Evolutionary conservation across 2,797 vertebrate species (phyloP).

Genomic region (Oreortyx pictus): DNA sequence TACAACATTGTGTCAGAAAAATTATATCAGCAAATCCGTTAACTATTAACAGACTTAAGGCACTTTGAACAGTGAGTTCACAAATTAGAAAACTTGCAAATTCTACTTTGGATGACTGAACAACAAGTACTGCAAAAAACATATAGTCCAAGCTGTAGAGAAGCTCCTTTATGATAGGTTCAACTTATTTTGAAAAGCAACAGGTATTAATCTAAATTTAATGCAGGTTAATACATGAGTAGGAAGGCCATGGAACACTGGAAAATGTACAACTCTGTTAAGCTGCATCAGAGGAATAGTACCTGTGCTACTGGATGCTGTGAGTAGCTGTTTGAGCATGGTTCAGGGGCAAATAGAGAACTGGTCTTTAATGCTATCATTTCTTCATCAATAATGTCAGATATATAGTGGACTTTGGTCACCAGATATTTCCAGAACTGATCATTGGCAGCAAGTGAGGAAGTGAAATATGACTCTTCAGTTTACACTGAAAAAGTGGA

Average conservation of each 20-base stretch:
- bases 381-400: not conserved
- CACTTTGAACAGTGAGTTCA: not conserved
- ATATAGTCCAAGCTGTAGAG: not conserved
- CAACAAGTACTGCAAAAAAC: not conserved
- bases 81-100: not conserved
- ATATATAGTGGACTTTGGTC: not conserved
- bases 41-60: not conserved
- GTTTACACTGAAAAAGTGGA: not conserved
- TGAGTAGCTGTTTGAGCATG: not conserved
- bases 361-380: not conserved
- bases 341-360: not conserved
- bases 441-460: not conserved
- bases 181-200: not conserved
- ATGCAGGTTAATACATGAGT: not conserved
- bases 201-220: not conserved
- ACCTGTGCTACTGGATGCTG: not conserved
- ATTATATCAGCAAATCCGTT: not conserved
- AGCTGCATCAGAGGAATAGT: not conserved
- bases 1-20: not conserved
- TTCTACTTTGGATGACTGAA: not conserved
- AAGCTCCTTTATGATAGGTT: not conserved
- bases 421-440: not conserved
- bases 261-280: not conserved
- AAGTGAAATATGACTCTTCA: not conserved
- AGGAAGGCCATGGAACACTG: not conserved